Evolutionary conservation across 2,113 vertebrate genomes (phyloP).

Genomic region (Meriones unguiculatus): DNA sequence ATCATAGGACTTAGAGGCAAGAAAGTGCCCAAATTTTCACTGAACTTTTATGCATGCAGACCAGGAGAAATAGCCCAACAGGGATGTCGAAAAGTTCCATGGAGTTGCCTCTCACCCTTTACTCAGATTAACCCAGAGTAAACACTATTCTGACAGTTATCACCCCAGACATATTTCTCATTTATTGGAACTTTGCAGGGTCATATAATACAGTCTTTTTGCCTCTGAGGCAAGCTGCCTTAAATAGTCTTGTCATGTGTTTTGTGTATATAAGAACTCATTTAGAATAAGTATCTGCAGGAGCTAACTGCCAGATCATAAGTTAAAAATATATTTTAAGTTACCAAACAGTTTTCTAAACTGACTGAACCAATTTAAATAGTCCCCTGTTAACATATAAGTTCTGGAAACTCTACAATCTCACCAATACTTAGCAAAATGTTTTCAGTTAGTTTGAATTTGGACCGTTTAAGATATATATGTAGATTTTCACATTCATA

Average conservation of each 20-base stretch:
- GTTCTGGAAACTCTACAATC: background rate
- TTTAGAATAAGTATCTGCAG: background rate
- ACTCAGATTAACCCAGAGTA: background rate
- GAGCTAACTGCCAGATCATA: background rate
- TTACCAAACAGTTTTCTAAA: background rate
- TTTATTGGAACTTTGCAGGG: background rate
- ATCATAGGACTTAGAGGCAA: background rate
- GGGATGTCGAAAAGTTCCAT: background rate
- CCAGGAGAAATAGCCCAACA: background rate
- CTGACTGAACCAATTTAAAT: background rate
- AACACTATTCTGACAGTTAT: background rate
- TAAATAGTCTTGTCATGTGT: background rate
- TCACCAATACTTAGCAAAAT: background rate
- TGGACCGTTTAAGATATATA: background rate
- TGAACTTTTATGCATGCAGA: background rate
- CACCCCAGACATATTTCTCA: background rate
- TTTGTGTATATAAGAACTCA: background rate
- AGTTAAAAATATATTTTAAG: background rate
- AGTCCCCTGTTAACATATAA: background rate
- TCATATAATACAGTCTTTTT: fast-evolving
- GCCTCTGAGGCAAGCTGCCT: background rate
- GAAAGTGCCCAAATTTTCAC: background rate
- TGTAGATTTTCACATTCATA: background rate
- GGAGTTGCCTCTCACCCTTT: background rate
- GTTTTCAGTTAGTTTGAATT: slow-evolving; percentile 19